Conservation (phyloP, 2,888 invertebrate genomes). For the Metalampra italica region DNA sequence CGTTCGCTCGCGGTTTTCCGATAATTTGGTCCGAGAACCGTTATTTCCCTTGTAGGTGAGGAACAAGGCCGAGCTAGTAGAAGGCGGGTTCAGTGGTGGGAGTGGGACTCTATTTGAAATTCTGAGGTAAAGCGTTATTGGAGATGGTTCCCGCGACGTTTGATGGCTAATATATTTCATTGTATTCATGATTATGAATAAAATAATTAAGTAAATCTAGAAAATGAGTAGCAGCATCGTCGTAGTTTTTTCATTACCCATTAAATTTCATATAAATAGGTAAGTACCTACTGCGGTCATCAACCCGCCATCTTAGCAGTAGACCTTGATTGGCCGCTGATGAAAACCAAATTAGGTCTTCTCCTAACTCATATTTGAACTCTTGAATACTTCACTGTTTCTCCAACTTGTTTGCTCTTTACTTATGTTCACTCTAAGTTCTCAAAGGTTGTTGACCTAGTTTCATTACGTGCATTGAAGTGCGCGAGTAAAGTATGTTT, state of each 20-base stretch:
- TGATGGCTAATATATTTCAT: too few relatives aligned
- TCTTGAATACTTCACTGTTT: background rate
- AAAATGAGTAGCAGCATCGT: background rate
- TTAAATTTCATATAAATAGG: background rate
- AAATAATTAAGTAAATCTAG: background rate
- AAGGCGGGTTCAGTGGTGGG: background rate
- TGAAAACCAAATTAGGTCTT: background rate
- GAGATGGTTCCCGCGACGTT: too few relatives aligned
- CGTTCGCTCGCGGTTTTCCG: conserved; percentile 51
- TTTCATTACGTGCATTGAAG: conserved; percentile 37
- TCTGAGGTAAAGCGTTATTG: background rate
- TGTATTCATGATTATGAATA: too few relatives aligned
- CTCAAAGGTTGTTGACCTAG: conserved; percentile 65
- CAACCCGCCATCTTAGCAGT: too few relatives aligned
- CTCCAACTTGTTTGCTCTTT: conserved; percentile 45
- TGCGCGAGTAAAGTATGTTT: conserved; percentile 19
- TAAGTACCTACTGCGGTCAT: too few relatives aligned
- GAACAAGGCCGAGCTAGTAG: conserved; percentile 18
- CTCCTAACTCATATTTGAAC: background rate
- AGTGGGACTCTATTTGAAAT: conserved; percentile 1
- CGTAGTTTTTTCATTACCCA: too few relatives aligned
- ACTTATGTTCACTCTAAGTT: conserved; percentile 34
- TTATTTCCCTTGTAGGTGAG: conserved; percentile 50
- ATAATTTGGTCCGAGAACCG: conserved; percentile 60
- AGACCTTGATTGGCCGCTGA: background rate